Evolutionary conservation across 2,797 vertebrate species (phyloP).

Genomic region (Silurus aristotelis): DNA sequence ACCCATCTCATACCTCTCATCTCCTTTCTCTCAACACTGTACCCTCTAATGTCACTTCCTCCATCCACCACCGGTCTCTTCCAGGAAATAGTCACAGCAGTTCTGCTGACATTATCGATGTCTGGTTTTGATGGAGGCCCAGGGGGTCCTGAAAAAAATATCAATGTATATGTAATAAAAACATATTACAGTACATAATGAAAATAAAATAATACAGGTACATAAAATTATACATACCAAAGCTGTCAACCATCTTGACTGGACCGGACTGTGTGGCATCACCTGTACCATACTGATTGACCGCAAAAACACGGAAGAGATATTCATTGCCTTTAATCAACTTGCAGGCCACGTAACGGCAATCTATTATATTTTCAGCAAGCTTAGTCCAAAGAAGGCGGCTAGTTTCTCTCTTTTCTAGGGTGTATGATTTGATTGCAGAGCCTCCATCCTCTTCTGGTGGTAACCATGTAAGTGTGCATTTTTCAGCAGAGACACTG

Average conservation of each 20-base stretch:
- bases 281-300: constrained; percentile 94
- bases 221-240: constrained; percentile 75
- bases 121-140: constrained; percentile 95
- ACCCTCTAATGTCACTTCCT: constrained; percentile 97
- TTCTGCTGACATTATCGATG: constrained; percentile 89
- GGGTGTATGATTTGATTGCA: constrained; percentile 88
- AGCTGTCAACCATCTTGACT: constrained; percentile 96
- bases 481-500: constrained; percentile 95
- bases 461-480: constrained; percentile 94
- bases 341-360: constrained; percentile 87
- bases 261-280: constrained; percentile 89
- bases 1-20: constrained; percentile 96
- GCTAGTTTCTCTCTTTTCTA: constrained; percentile 98
- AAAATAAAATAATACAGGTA: not conserved
- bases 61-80: constrained; percentile 91
- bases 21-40: constrained; percentile 92
- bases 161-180: not conserved
- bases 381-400: constrained; percentile 96
- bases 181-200: not conserved
- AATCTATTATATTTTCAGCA: constrained; percentile 90
- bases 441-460: constrained; percentile 95
- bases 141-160: constrained; percentile 77
- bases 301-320: constrained; percentile 92
- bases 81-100: constrained; percentile 90
- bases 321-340: constrained; percentile 99